A percentile compares a stretch with the other conserved stretches of the same genome.
phyloP scores from a whole-genome alignment of 1,140 invertebrate genomes.

The Copidosoma floridanum region DNA sequence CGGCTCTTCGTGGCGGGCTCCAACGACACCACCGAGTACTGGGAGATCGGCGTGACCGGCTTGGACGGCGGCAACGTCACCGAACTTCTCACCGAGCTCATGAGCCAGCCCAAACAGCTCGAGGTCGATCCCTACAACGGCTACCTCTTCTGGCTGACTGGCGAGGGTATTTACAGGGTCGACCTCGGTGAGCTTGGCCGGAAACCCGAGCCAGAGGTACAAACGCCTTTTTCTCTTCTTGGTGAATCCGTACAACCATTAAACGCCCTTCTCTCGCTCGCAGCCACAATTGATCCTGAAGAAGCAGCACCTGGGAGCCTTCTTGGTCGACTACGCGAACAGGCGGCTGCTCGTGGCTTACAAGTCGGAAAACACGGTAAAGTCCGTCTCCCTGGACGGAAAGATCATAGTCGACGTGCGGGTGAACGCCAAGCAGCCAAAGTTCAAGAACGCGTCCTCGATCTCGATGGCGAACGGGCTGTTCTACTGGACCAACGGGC shows the following conservation, averaged over 20 bases:
- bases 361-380: constrained; percentile 72
- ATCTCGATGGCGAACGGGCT: constrained; percentile 71
- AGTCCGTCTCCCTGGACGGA: constrained; percentile 79
- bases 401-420: constrained; percentile 71
- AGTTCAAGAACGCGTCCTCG: constrained; percentile 75
- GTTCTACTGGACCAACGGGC: constrained; percentile 82
- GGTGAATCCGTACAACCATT: constrained; percentile 1
- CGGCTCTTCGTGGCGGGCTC: constrained; percentile 76
- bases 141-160: constrained; percentile 78
- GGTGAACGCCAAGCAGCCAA: constrained; percentile 70
- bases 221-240: background rate
- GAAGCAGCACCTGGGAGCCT: constrained; percentile 65
- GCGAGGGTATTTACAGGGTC: constrained; percentile 72
- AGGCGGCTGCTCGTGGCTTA: constrained; percentile 77
- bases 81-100: constrained; percentile 67
- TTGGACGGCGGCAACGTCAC: constrained; percentile 69
- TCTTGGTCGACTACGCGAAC: constrained; percentile 77
- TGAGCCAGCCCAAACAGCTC: constrained; percentile 69
- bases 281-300: constrained; percentile 61
- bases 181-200: constrained; percentile 75
- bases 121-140: constrained; percentile 92
- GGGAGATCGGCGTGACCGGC: constrained; percentile 74
- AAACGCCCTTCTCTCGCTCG: constrained; percentile 29
- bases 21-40: constrained; percentile 58
- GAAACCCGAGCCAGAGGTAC: constrained; percentile 62